phyloP scores from a whole-genome alignment of 2,113 vertebrate genomes.

The Butorides virescens region DNA sequence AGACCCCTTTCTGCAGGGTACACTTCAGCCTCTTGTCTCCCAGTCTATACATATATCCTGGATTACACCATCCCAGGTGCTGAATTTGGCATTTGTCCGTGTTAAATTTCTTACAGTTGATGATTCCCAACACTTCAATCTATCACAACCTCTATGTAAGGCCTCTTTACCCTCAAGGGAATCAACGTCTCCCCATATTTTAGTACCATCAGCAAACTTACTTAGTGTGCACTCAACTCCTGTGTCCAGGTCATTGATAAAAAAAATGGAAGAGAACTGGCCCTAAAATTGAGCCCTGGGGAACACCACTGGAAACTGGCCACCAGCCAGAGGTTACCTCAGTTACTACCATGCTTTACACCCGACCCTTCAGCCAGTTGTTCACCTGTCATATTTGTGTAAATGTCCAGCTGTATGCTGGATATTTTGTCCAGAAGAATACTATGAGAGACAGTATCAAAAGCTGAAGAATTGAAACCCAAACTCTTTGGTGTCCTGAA shows the following conservation, averaged over 20 bases:
- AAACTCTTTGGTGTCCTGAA: not conserved
- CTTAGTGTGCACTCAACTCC: not conserved
- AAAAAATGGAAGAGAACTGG: not conserved
- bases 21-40: not conserved
- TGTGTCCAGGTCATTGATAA: not conserved
- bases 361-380: not conserved
- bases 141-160: not conserved
- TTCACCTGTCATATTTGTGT: not conserved
- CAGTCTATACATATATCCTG: not conserved
- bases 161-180: not conserved
- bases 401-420: not conserved
- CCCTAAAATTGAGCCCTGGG: not conserved
- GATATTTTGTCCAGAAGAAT: not conserved
- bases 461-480: not conserved
- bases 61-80: not conserved
- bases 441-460: not conserved
- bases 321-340: not conserved
- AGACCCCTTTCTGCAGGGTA: not conserved
- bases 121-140: not conserved
- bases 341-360: not conserved
- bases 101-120: not conserved
- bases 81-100: not conserved
- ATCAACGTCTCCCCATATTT: not conserved
- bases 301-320: not conserved
- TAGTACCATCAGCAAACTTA: not conserved